These are phyloP conservation scores for Bambusicola thoracicus DNA, from an alignment of 2,113 vertebrate genomes.

Conservation along the genomic window DNA sequence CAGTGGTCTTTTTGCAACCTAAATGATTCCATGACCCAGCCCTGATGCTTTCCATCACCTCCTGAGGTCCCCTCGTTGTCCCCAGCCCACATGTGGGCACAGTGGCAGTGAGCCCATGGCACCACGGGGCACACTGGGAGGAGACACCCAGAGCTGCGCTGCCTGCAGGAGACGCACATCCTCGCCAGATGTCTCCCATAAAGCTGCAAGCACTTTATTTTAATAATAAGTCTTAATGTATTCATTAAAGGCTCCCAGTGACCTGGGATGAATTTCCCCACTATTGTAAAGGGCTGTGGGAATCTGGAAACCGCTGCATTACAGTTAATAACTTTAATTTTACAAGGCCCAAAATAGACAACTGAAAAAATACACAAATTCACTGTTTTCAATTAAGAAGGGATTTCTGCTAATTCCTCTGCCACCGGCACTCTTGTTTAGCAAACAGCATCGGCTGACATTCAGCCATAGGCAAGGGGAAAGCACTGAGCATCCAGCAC, in stretches of 20 bases:
- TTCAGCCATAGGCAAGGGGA: background rate
- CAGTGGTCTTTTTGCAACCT: no score
- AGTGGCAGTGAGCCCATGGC: background rate
- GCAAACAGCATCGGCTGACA: slow-evolving; percentile 48
- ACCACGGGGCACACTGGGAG: background rate
- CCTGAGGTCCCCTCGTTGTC: background rate
- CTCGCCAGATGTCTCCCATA: slow-evolving; percentile 70
- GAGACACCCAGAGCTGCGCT: slow-evolving; percentile 44
- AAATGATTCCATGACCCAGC: background rate
- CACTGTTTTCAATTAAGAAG: slow-evolving; percentile 75
- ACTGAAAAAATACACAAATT: slow-evolving; percentile 74
- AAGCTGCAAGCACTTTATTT: slow-evolving; percentile 73
- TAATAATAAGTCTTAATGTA: slow-evolving; percentile 73
- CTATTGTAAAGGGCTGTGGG: slow-evolving; percentile 75
- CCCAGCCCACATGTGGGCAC: background rate
- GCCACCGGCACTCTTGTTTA: slow-evolving; percentile 61
- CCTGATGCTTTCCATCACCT: background rate
- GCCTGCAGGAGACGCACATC: slow-evolving; percentile 48
- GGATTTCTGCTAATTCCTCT: slow-evolving; percentile 73
- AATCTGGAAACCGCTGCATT: slow-evolving; percentile 73
- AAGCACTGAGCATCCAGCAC: background rate
- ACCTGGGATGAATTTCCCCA: slow-evolving; percentile 73
- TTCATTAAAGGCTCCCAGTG: slow-evolving; percentile 73
- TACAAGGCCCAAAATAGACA: slow-evolving; percentile 77
- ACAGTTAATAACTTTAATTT: slow-evolving; percentile 77